Percentiles rank a stretch among this genome's conserved stretches.
These are phyloP conservation scores for Etheostoma nigrum DNA, from an alignment of 2,797 vertebrate genomes.

Conservation along the genomic window DNA sequence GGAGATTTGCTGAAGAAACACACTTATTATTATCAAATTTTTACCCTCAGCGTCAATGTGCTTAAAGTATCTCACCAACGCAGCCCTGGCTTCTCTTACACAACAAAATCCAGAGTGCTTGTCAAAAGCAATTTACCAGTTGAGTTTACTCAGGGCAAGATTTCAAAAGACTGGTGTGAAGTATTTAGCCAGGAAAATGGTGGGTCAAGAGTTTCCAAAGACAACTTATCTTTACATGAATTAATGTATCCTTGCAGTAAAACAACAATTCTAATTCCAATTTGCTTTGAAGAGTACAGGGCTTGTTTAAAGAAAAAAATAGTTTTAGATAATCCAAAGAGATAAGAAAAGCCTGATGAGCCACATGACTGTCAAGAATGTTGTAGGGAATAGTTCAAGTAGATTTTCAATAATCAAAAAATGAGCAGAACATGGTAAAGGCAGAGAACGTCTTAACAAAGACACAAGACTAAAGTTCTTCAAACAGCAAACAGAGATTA, in stretches of 20 bases:
- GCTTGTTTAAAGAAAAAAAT: conserved; percentile 23
- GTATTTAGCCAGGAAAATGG: conserved; percentile 17
- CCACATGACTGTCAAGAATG: conserved; percentile 1
- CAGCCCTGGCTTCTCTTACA: conserved; percentile 51
- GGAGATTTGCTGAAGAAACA: conserved; percentile 60
- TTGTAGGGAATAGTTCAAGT: conserved; percentile 15
- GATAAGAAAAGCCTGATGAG: conserved; percentile 14
- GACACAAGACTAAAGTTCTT: neutral
- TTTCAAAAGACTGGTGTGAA: conserved; percentile 40
- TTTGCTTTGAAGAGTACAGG: conserved; percentile 29
- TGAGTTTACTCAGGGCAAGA: conserved; percentile 43
- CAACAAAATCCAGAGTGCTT: conserved; percentile 46
- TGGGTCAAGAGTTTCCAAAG: conserved; percentile 50
- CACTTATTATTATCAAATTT: conserved; percentile 57
- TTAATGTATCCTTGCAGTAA: conserved; percentile 24
- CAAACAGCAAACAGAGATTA: neutral
- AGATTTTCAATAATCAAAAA: conserved; percentile 10
- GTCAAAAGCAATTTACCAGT: conserved; percentile 46
- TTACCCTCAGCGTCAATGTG: conserved; percentile 39
- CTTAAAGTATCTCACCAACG: conserved; percentile 56
- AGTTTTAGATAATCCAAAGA: neutral
- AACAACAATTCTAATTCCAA: conserved; percentile 42
- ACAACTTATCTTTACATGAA: conserved; percentile 30
- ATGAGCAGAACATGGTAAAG: neutral
- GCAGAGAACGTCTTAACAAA: neutral